A percentile compares a stretch with the other conserved stretches of the same genome.
Evolutionary conservation across 2,888 invertebrate genomes (phyloP).

Genomic region (Tiliacea aurago): DNA sequence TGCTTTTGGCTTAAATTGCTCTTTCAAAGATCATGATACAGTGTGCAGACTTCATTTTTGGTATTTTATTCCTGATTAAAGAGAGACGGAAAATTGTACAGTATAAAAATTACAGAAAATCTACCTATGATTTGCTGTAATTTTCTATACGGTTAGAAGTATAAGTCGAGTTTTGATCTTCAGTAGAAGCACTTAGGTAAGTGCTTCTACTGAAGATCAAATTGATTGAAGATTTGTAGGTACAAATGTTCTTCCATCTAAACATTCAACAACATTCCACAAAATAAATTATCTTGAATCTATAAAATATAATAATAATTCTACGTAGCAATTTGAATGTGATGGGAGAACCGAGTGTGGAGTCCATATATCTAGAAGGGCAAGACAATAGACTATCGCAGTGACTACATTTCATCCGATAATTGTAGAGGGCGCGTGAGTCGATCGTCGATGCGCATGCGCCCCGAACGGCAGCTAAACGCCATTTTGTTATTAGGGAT

Average conservation of each 20-base stretch:
- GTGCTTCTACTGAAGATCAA: no score
- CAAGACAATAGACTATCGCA: slow-evolving; percentile 78
- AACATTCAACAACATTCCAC: slow-evolving; percentile 9
- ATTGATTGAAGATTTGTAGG: no score
- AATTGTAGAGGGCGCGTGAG: slow-evolving; percentile 81
- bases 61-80: not conserved
- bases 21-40: not conserved
- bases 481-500: slow-evolving; percentile 78
- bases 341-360: slow-evolving; percentile 63
- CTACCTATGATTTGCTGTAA: not conserved
- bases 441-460: slow-evolving; percentile 75
- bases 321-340: slow-evolving; percentile 66
- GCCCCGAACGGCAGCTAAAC: slow-evolving; percentile 82
- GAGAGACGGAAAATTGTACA: no score
- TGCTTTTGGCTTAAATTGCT: not conserved
- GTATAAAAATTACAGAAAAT: no score
- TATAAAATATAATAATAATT: slow-evolving; percentile 62
- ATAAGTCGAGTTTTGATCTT: not conserved
- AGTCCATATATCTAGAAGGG: slow-evolving; percentile 72
- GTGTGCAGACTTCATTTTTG: not conserved
- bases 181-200: not conserved
- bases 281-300: slow-evolving; percentile 48
- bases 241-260: slow-evolving; percentile 4
- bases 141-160: not conserved
- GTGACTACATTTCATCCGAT: slow-evolving; percentile 82